Evolutionary conservation across 1,140 invertebrate genomes (phyloP).

Genomic region (Calephelis virginiensis): DNA sequence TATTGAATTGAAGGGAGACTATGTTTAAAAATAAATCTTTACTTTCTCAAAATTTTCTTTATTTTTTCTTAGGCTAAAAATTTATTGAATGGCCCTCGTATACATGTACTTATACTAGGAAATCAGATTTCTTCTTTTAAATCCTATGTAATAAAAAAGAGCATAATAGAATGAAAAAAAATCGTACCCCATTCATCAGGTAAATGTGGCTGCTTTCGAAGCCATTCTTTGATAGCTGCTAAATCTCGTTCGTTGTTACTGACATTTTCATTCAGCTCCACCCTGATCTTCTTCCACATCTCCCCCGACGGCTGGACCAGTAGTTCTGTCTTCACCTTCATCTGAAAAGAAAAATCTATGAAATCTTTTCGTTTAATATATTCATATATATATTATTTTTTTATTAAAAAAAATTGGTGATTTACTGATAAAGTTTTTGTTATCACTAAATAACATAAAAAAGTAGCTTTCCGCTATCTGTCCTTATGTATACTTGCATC

Average conservation of each 20-base stretch:
- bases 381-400: neutral
- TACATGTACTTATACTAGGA: no score
- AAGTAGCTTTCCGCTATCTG: no score
- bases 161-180: neutral
- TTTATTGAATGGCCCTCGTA: no score
- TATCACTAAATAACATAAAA: no score
- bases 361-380: neutral
- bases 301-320: conserved; percentile 86
- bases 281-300: conserved; percentile 85
- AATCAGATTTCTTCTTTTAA: no score
- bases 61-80: no score
- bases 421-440: neutral
- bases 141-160: neutral
- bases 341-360: conserved; percentile 36
- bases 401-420: no score
- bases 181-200: conserved; percentile 84
- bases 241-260: conserved; percentile 83
- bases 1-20: no score
- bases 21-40: no score
- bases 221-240: conserved; percentile 86
- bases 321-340: conserved; percentile 67
- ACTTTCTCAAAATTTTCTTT: no score
- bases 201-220: conserved; percentile 86
- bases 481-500: no score
- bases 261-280: conserved; percentile 87